phyloP scores from a whole-genome alignment of 1,140 invertebrate species.

The Lethrus apterus region DNA sequence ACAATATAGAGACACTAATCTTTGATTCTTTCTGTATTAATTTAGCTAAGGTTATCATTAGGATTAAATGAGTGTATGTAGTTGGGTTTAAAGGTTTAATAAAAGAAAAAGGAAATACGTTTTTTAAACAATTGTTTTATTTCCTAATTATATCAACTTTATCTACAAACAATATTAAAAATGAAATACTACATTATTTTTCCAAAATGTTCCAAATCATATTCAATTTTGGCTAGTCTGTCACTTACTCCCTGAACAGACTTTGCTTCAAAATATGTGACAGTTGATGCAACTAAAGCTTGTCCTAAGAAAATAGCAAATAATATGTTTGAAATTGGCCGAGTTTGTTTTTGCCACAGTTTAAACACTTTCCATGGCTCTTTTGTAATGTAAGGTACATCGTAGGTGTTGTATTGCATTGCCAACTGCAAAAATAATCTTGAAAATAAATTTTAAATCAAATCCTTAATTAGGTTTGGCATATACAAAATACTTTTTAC shows the following conservation, averaged over 20 bases:
- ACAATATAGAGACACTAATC: slow-evolving; percentile 6
- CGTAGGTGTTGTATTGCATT: slow-evolving; percentile 41
- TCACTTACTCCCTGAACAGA: slow-evolving; percentile 36
- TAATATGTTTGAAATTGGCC: slow-evolving; percentile 37
- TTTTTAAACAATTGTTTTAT: slow-evolving; percentile 11
- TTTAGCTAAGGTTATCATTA: slow-evolving; percentile 16
- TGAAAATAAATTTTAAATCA: not conserved
- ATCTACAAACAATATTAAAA: not conserved
- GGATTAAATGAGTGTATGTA: slow-evolving; percentile 17
- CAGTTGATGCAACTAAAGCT: slow-evolving; percentile 36
- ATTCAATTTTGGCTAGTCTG: slow-evolving; percentile 20
- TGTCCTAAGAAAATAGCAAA: slow-evolving; percentile 39
- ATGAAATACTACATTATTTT: not conserved
- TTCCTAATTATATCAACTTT: no score
- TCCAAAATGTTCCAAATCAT: slow-evolving; percentile 9
- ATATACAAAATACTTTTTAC: no score
- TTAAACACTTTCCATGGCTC: slow-evolving; percentile 40
- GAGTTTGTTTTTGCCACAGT: slow-evolving; percentile 37
- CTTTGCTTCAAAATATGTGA: slow-evolving; percentile 41
- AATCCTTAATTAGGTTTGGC: no score
- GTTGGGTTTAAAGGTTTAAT: slow-evolving; percentile 18
- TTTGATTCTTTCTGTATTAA: slow-evolving; percentile 14
- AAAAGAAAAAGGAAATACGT: slow-evolving; percentile 15
- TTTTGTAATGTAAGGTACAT: slow-evolving; percentile 42
- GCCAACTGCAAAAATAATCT: slow-evolving; percentile 38